Evolutionary conservation across 37 sponge, comb jelly and placozoan genomes (phyloP), one percentile per base, ranked within the genome.

Genomic region (Agelas oroides): DNA sequence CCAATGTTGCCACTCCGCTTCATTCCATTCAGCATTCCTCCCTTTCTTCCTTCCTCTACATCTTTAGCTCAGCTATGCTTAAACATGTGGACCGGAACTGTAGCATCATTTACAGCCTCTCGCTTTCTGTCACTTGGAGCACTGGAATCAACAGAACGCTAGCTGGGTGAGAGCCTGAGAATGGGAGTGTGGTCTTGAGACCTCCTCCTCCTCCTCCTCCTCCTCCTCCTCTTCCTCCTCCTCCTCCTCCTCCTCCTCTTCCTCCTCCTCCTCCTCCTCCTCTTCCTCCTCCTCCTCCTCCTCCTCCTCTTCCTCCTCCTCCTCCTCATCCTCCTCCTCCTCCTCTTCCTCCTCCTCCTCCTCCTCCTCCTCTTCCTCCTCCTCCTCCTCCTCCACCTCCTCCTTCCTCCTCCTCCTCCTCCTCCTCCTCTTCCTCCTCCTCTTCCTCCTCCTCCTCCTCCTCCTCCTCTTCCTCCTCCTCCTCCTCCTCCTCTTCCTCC

Each of bases 311-410:
- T 18, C 58, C 58, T 18, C n/a, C n/a, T n/a, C n/a, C n/a, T n/a
- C n/a, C n/a, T n/a, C n/a, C n/a, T n/a, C n/a, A n/a, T n/a, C n/a
- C n/a, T n/a, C n/a, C n/a, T n/a, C n/a, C n/a, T n/a, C n/a, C n/a
- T n/a, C n/a, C n/a, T n/a, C n/a, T n/a, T 18, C 58, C 58, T 18
- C 15, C 58, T 18, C 58, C 58, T 18, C 58, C 58, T 18, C 58
- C 58, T 18, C 58, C 58, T 18, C 58, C 58, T 18, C 58, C 58
- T 8, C 70, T 33, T 13, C 70, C 70, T 33, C 36, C 70, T 33
- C 15, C 70, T 33, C 70, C 70, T 33, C 70, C 70, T 12, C 70
- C 70, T 33, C 70, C 70, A 32, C 34, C 70, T 12, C 70, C 70
- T 33, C 70, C 34, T 13, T 13, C 34, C 70, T 33, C 37, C 1